Evolutionary conservation across 1,140 invertebrate species (phyloP), one percentile per base, ranked within the genome.

Genomic region (Drosophila lini): DNA sequence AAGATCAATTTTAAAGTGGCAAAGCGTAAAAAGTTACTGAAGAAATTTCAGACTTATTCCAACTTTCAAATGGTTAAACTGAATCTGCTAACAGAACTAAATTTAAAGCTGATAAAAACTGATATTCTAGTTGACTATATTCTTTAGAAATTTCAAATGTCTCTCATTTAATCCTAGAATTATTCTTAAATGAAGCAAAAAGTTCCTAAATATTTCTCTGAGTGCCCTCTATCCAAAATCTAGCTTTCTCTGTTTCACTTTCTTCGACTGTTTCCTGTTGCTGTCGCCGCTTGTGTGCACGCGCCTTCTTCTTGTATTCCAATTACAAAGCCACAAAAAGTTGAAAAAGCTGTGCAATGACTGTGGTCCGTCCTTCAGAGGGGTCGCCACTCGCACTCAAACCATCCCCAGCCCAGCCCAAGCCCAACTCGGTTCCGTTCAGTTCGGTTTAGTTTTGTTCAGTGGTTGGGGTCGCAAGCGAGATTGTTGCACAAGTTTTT

Each of bases 301-400:
- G 77, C 55, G 76, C 76, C 65, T 73, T 76, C 44, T 44, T 75
- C 63, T 79, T 86, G 77, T 84, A 81, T 89, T 89, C 84, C 80
- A 89, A 90, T 89, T 89, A 89, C 84, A 89, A 89, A 89, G 84
- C 84, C 85, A 89, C 85, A 90, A 89, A 89, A 89, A 89, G 81
- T 90, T 89, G 80, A 88, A 88, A 88, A 88, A 88, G 68, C 83
- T 89, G 80, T 88, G 83, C 83, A 86, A 86, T 83, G 83, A 88
- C 71, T 86, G 82, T 74, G 82, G 82, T 75, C 40, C 62, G 16
- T 61, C 41, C 50, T 48, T 64, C 42, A 16, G 42, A 15, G 28
- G 42, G 22, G 41, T n/a, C 8, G 34, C 8, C 8, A 15, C 32
- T 5, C 32, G 28, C 15, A 6, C 32, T 5, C 32, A 19, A 15